A percentile compares a stretch with the other conserved stretches of the same genome.
Conservation (phyloP, 2,888 invertebrate species). For the Icerya purchasi region DNA sequence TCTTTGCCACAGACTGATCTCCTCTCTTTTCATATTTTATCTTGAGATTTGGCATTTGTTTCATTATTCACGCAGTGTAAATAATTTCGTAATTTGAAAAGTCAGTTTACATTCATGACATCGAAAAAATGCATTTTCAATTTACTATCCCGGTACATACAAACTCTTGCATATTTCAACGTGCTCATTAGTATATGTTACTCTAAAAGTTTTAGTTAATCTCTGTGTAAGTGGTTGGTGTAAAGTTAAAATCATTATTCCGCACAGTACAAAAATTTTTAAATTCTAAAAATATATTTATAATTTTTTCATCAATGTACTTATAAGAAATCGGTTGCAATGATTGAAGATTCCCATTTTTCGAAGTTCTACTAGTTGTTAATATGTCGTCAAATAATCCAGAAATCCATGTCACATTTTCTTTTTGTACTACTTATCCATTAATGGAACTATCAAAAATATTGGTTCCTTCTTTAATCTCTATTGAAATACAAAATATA, state of each 20-base stretch:
- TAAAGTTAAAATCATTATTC: background rate
- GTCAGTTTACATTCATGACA: background rate
- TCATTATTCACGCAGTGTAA: background rate
- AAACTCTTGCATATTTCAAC: background rate
- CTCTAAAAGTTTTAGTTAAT: background rate
- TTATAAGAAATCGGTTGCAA: background rate
- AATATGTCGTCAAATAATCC: background rate
- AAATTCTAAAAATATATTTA: background rate
- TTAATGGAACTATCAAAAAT: background rate
- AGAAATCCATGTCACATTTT: background rate
- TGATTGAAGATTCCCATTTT: background rate
- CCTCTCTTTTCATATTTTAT: slow-evolving; percentile 1
- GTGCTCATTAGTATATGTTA: background rate
- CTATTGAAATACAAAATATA: background rate
- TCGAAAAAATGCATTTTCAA: background rate
- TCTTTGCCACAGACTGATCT: slow-evolving; percentile 17
- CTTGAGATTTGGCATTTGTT: background rate
- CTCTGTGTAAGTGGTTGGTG: background rate
- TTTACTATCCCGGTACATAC: background rate
- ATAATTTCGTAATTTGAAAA: background rate
- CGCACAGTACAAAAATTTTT: background rate
- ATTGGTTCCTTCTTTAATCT: background rate
- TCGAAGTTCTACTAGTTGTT: background rate
- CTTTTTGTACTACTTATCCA: background rate
- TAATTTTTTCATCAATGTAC: background rate